Evolutionary conservation across 2,113 vertebrate species (phyloP).

Genomic region (Lophotis ruficrista): DNA sequence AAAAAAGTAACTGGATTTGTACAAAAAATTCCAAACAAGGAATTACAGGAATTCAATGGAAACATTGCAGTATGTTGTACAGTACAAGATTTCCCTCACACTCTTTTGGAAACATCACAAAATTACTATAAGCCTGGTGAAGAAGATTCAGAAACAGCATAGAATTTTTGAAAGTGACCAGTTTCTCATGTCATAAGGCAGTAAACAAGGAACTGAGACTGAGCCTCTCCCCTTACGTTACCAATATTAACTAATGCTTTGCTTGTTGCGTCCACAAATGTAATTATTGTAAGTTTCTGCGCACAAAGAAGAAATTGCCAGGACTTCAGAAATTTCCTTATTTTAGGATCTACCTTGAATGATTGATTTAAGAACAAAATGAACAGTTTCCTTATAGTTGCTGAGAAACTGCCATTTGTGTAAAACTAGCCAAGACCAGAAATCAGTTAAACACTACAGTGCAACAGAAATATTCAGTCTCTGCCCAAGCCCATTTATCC

Average conservation of each 20-base stretch:
- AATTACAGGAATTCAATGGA: background rate
- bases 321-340: background rate
- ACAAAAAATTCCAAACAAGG: background rate
- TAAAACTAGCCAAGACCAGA: background rate
- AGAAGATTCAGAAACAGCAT: background rate
- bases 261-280: background rate
- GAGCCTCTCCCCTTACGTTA: background rate
- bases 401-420: background rate
- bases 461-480: background rate
- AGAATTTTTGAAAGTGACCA: background rate
- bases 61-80: background rate
- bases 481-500: background rate
- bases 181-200: background rate
- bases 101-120: background rate
- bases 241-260: background rate
- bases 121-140: background rate
- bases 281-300: background rate
- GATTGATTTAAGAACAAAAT: background rate
- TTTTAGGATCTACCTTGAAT: background rate
- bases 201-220: background rate
- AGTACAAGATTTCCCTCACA: background rate
- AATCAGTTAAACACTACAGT: accelerated
- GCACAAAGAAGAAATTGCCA: background rate
- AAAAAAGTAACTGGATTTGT: background rate
- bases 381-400: background rate